Evolutionary conservation across 1,140 invertebrate genomes (phyloP), one percentile per base, ranked within the genome.

Genomic region (Eurytemora carolleeae): DNA sequence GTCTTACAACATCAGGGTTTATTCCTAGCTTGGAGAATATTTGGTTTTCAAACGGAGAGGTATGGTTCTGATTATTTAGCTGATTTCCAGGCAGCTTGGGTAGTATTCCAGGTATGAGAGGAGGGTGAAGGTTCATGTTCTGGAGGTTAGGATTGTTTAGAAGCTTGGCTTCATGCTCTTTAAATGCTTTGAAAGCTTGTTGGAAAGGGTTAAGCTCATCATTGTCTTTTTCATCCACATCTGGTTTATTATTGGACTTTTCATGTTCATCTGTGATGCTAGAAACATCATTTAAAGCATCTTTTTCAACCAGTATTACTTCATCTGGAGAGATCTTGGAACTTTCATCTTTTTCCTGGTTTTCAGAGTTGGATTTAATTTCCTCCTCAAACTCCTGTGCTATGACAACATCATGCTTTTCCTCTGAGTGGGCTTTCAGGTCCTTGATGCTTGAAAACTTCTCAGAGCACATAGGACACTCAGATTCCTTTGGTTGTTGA

Each of bases 381-480:
- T 87, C 84, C 73, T 91, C 84, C 24, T 94, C 76, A 69, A 87
- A 84, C 68, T 90, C 84, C 21, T 86, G 75, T 16, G 89, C 88
- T 59, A 95, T 86, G 71, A 90, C 76, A 71, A 88, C 84, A 69
- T 86, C 84, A 74, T 94, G 90, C 63, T 91, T 83, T 77, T 94
- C 88, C 77, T 94, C 89, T 74, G 86, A 87, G 72, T 95, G 90
- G 65, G 87, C 85, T 73, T 93, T 94, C 69, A 94, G 75, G 63
- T 93, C 88, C 83, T 89, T 93, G 61, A 93, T 85, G 75, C 87
- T 90, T 64, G 87, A 90, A 73, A 94, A 94, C 70, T 87, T 85
- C 73, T 93, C 92, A 65, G 83, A 83, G 73, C 91, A 95, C 70
- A 85, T 82, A 69, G 83, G 81, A 73, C 91, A 94, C 12, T 57